Evolutionary conservation across 1,140 invertebrate species (phyloP).

Genomic region (Papilio xuthus): DNA sequence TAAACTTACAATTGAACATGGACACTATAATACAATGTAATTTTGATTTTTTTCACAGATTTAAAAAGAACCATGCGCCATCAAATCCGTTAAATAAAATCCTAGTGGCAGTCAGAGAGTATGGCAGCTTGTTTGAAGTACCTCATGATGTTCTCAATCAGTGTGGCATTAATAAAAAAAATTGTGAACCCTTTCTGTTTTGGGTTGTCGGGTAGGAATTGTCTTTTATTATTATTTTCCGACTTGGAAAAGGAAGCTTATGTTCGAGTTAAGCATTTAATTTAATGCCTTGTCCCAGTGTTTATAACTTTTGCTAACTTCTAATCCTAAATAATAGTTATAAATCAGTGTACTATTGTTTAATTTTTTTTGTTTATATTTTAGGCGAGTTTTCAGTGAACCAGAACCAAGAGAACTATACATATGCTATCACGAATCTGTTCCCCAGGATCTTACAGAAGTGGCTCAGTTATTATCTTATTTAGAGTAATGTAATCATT

Average conservation of each 20-base stretch:
- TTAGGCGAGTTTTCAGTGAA: constrained; percentile 86
- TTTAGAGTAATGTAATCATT: constrained; percentile 61
- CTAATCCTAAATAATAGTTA: background rate
- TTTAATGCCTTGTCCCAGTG: too few relatives aligned
- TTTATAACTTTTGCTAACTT: too few relatives aligned
- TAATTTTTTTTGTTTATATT: constrained; percentile 54
- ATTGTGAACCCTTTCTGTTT: constrained; percentile 71
- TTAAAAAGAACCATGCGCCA: constrained; percentile 73
- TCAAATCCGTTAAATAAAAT: constrained; percentile 84
- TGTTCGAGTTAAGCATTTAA: too few relatives aligned
- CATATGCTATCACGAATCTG: constrained; percentile 89
- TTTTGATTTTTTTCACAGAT: constrained; percentile 59
- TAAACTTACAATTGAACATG: too few relatives aligned
- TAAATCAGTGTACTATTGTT: background rate
- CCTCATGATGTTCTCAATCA: constrained; percentile 63
- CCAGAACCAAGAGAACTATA: constrained; percentile 89
- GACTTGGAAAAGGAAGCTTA: too few relatives aligned
- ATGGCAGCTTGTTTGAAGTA: constrained; percentile 83
- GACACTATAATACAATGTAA: too few relatives aligned
- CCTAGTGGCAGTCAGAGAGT: constrained; percentile 89
- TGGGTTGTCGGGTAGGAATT: constrained; percentile 82
- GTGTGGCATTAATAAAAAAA: constrained; percentile 67
- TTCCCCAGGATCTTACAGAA: constrained; percentile 91
- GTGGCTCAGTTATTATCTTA: constrained; percentile 88
- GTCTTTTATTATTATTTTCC: background rate